A percentile compares a stretch with the other conserved stretches of the same genome.
Conservation (phyloP, 2,113 vertebrate genomes). For the Sorex araneus region DNA sequence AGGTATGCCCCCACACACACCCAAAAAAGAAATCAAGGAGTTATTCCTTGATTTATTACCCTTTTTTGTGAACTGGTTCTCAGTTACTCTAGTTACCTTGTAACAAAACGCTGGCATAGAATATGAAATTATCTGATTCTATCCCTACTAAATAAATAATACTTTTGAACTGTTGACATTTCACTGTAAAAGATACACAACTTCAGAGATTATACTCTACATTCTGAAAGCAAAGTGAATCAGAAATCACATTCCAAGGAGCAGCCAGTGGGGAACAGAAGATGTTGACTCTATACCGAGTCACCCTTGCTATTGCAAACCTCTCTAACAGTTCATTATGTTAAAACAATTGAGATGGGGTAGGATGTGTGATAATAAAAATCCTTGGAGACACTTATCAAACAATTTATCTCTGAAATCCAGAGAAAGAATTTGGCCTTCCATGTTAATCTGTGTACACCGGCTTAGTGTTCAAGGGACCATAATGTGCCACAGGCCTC, state of each 20-base stretch:
- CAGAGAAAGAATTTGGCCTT: background rate
- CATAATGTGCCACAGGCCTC: too few relatives aligned
- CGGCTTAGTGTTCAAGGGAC: too few relatives aligned
- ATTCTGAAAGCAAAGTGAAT: slow-evolving; percentile 56
- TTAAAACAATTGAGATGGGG: slow-evolving; percentile 29
- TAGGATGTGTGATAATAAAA: slow-evolving; percentile 40
- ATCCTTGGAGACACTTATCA: slow-evolving; percentile 22
- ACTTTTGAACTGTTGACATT: slow-evolving; percentile 53
- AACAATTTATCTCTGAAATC: slow-evolving; percentile 51
- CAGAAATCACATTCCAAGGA: slow-evolving; percentile 56
- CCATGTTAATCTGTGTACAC: background rate
- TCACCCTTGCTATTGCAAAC: slow-evolving; percentile 31
- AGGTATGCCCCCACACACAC: too few relatives aligned
- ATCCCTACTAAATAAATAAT: slow-evolving; percentile 53
- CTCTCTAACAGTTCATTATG: background rate
- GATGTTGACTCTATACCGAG: slow-evolving; percentile 11
- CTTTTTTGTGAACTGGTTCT: slow-evolving; percentile 46
- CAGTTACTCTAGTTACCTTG: slow-evolving; percentile 63
- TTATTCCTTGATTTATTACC: slow-evolving; percentile 66
- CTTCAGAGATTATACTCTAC: slow-evolving; percentile 47
- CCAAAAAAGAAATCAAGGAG: background rate
- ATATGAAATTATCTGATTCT: slow-evolving; percentile 52
- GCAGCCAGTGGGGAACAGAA: slow-evolving; percentile 2
- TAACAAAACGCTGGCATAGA: slow-evolving; percentile 62
- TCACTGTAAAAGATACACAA: slow-evolving; percentile 53